Evolutionary conservation across 2,113 vertebrate genomes (phyloP), one percentile per base, ranked within the genome.

Genomic region (Onychostruthus taczanowskii): DNA sequence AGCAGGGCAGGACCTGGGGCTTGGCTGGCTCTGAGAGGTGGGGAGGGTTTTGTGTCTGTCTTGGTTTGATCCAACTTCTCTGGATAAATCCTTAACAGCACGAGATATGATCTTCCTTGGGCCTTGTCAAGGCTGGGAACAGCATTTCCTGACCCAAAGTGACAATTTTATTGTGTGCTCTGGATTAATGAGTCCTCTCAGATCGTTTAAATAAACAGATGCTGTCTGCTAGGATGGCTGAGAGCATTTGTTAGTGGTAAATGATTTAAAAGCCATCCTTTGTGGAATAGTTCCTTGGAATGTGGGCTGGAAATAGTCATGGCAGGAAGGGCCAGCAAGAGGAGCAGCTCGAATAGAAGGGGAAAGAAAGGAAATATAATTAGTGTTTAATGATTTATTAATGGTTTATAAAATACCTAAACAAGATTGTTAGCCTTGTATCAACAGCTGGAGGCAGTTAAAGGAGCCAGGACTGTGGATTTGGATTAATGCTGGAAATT

Each of bases 311-410:
- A 78, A 96, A 93, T 81, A 53, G 28, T 67, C 37, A 10, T 24
- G 79, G 86, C 82, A 84, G 30, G 39, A 16, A 89, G 87, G 87
- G 74, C 35, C 55, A 91, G 79, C 39, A 47, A 89, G 74, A 47
- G 78, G 59, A 95, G 61, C 75, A 74, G 68, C 61, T 90, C 9
- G 13, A 53, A 70, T 83, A 50, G 75, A 67, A 83, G 41, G 68
- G 39, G n/a, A 46, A 82, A 39, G 35, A 75, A 69, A 89, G 53
- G 74, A 23, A 64, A 67, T 61, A 50, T 19, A 78, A 78, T 91
- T 72, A 81, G 64, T 47, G 75, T 41, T 88, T 95, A 81, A 96
- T 93, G 95, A 90, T 81, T 96, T 95, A 94, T 93, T 84, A 75
- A 91, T 82, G 81, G 47, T 78, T 94, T 78, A 58, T 84, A 86